Conservation (phyloP, 1,140 invertebrate genomes). For the Pseudomyrmex dendroicus region DNA sequence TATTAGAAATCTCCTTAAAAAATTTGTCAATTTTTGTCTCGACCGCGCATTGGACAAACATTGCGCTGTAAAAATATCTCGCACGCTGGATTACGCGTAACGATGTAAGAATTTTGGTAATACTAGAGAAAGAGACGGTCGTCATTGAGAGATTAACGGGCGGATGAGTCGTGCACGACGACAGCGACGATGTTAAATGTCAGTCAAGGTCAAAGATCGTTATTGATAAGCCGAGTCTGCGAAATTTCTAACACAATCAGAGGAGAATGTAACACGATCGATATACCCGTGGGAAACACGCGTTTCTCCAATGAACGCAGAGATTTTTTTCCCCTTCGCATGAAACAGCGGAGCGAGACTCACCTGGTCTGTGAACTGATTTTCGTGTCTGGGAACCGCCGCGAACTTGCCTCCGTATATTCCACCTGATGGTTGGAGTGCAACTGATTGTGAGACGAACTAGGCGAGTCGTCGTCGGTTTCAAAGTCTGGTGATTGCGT, state of each 20-base stretch:
- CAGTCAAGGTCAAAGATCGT: slow-evolving; percentile 76
- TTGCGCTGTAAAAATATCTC: slow-evolving; percentile 18
- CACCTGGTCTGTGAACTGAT: slow-evolving; percentile 53
- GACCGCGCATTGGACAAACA: not conserved
- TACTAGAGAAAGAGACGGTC: not conserved
- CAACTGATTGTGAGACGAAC: slow-evolving; percentile 63
- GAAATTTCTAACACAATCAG: slow-evolving; percentile 9
- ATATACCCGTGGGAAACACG: not conserved
- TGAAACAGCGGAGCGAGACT: slow-evolving; percentile 18
- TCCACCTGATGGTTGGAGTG: slow-evolving; percentile 61
- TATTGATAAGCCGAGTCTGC: slow-evolving; percentile 33
- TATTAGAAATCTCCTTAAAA: not conserved
- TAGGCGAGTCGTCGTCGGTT: slow-evolving; percentile 59
- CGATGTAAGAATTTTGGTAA: no score
- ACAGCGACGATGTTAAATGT: slow-evolving; percentile 67
- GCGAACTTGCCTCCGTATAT: not conserved
- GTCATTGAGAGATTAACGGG: not conserved
- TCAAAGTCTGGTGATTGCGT: slow-evolving; percentile 66
- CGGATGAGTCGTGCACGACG: not conserved
- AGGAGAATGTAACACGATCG: not conserved
- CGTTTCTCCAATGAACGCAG: not conserved
- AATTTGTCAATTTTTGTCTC: not conserved
- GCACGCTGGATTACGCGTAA: not conserved
- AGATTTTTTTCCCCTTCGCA: not conserved
- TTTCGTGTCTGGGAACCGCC: not conserved